Base-by-base conservation (phyloP, 2,113 vertebrate genomes). In the Ciconia maguari region DNA sequence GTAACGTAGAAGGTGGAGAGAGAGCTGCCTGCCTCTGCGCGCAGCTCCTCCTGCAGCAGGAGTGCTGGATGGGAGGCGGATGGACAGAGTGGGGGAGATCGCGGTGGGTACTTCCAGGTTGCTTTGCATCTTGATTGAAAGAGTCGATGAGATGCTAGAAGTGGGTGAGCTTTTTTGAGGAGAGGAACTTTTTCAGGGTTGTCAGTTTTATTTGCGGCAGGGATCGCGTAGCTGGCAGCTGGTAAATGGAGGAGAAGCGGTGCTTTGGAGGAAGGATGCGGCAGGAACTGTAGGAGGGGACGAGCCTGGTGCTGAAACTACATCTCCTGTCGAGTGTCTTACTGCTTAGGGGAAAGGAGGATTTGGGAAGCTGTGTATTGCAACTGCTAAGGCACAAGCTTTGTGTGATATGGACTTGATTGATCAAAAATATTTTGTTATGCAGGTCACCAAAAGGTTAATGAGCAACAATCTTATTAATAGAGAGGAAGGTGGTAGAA, bases 401-500 rank as follows among this genome's bases (percentile, higher is more conserved):
- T 46, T 58, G 30, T 26, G 51, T 2, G 4, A 1, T 3, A 14
- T 0, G 27, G 49, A 16, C 24, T 85, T 19, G 42, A 54, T 34
- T 22, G 86, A 42, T 58, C 55, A 42, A 32, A 69, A 81, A 12
- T 6, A 16, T 0, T 66, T 58, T 0, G 0, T 36, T 54, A 6
- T 10, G 68, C 64, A 51, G 55, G 32, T 86, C 38, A 44, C 17
- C 11, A 7, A 36, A 60, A 88, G 75, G 58, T 91, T 92, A 91
- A 95, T 69, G 74, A 82, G 24, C 65, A 32, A 0, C 42, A 3
- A 0, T 48, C 34, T 75, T 22, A 5, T 91, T 89, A 69, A 52
- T 7, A 36, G 65, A 60, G 68, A 46, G n/a, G 60, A 6, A 0
- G 11, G 58, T 11, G 18, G 36, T 16, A 15, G 85, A 32, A n/a